Evolutionary conservation across 2,113 vertebrate genomes (phyloP).

Genomic region (Dascyllus trimaculatus): DNA sequence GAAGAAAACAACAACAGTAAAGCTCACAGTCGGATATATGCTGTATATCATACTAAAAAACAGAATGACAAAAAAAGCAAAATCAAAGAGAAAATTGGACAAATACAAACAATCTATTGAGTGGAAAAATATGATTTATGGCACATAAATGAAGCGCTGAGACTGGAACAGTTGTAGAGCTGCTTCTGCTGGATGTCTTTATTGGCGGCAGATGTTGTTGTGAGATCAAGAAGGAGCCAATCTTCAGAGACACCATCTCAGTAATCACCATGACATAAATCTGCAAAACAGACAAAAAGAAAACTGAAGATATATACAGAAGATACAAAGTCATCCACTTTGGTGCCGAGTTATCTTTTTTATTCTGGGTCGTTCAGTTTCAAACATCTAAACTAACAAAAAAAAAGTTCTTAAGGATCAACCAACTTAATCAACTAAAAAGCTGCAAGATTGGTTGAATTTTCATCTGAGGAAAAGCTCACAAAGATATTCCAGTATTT

Average conservation of each 20-base stretch:
- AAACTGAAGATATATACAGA: constrained; percentile 74
- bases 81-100: background rate
- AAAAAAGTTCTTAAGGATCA: no score
- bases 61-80: no score
- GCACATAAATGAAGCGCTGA: constrained; percentile 29
- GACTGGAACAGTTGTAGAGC: constrained; percentile 5
- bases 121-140: constrained; percentile 18
- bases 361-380: no score
- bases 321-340: constrained; percentile 48
- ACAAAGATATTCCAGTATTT: no score
- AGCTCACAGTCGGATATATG: background rate
- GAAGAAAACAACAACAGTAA: constrained; percentile 18
- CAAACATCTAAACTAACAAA: no score
- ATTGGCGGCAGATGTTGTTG: background rate
- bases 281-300: constrained; percentile 55
- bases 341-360: background rate
- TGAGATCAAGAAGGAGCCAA: background rate
- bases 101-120: constrained; percentile 13
- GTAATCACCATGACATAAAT: constrained; percentile 50
- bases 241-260: constrained; percentile 30
- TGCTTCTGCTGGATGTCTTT: background rate
- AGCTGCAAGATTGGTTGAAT: no score
- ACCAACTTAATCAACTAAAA: no score
- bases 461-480: no score
- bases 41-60: no score